Percentiles rank a stretch among this genome's conserved stretches.
phyloP scores from a whole-genome alignment of 2,797 vertebrate species.

The Lepilemur ruficaudatus region DNA sequence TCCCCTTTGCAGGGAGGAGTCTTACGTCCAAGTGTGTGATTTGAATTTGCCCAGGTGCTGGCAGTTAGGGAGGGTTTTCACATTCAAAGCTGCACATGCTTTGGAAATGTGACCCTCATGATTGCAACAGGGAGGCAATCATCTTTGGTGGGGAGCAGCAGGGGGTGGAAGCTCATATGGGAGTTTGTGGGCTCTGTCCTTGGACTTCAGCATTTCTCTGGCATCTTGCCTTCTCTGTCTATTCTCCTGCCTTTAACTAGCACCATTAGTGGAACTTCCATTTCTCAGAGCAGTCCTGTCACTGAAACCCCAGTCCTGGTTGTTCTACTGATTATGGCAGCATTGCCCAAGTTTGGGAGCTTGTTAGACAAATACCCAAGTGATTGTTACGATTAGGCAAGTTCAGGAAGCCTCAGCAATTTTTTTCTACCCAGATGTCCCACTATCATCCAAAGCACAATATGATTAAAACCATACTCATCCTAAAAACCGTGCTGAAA shows the following conservation, averaged over 20 bases:
- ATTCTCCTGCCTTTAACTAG: conserved; percentile 15
- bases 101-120: conserved; percentile 35
- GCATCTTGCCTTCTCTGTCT: conserved; percentile 26
- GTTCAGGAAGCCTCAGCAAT: conserved; percentile 30
- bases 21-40: not conserved
- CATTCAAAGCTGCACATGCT: conserved; percentile 24
- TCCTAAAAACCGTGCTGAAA: conserved; percentile 46
- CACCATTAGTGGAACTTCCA: not conserved
- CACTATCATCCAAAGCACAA: not conserved
- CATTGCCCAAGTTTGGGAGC: not conserved
- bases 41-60: conserved; percentile 58
- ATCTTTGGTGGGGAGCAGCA: not conserved
- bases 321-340: not conserved
- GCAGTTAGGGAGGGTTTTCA: conserved; percentile 37
- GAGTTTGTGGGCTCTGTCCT: conserved; percentile 44
- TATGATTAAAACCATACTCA: conserved; percentile 54
- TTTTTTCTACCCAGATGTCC: conserved; percentile 19
- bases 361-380: not conserved
- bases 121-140: conserved; percentile 31
- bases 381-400: conserved; percentile 22
- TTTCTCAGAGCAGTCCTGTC: not conserved
- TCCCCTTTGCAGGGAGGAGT: conserved; percentile 33
- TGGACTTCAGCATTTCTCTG: conserved; percentile 37
- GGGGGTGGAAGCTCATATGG: not conserved
- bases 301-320: not conserved